A percentile compares a stretch with the other conserved stretches of the same genome.
Conservation (phyloP, 2,113 vertebrate genomes). For the Passer domesticus region DNA sequence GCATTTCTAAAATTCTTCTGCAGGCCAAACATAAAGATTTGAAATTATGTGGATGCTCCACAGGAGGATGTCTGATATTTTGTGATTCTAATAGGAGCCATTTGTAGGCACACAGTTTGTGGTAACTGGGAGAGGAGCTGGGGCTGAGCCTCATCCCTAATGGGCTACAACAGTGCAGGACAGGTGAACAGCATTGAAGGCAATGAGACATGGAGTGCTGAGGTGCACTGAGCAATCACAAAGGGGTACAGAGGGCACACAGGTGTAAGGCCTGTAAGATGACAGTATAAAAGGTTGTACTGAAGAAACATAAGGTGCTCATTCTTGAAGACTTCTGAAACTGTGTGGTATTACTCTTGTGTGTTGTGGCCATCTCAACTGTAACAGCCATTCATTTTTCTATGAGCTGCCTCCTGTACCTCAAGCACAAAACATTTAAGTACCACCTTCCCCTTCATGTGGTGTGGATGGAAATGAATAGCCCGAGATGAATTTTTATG, state of each 20-base stretch:
- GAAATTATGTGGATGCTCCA: not conserved
- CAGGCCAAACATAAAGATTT: not conserved
- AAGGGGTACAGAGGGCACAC: not conserved
- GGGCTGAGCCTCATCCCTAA: not conserved
- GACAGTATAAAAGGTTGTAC: not conserved
- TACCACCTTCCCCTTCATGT: not conserved
- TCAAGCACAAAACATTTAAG: not conserved
- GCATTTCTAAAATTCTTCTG: not conserved
- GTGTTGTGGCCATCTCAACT: not conserved
- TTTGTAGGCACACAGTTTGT: not conserved
- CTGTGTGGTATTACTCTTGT: not conserved
- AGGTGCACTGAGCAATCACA: not conserved
- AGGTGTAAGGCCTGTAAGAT: not conserved
- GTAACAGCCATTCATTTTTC: not conserved
- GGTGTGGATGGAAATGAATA: not conserved
- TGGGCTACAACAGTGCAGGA: not conserved
- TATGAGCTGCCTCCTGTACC: not conserved
- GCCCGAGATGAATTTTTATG: not conserved
- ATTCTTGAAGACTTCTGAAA: not conserved
- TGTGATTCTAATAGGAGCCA: not conserved
- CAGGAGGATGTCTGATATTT: not conserved
- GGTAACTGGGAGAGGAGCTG: not conserved
- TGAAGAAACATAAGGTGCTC: not conserved
- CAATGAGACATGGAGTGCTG: not conserved
- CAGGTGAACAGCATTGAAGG: not conserved